These are phyloP conservation scores for Harpagifer antarcticus DNA, from an alignment of 2,797 vertebrate species.

Conservation along the genomic window DNA sequence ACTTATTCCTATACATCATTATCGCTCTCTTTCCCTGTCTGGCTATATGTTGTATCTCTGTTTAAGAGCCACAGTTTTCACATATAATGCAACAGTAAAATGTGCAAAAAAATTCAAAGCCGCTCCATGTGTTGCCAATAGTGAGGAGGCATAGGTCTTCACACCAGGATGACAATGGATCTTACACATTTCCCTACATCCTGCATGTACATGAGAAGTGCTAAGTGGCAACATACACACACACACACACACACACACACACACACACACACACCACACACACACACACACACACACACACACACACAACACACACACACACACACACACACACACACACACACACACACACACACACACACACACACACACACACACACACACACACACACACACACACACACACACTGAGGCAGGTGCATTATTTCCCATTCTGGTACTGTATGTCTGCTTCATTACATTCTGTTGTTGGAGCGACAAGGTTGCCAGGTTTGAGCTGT, in stretches of 20 bases:
- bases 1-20: constrained; percentile 41
- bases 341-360: not conserved
- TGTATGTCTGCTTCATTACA: constrained; percentile 66
- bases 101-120: constrained; percentile 37
- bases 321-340: constrained; percentile 22
- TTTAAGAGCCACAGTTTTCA: constrained; percentile 10
- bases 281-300: not conserved
- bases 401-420: constrained; percentile 39
- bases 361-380: constrained; percentile 7
- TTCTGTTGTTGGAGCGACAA: constrained; percentile 63
- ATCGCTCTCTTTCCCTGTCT: constrained; percentile 30
- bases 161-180: constrained; percentile 21
- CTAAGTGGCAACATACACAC: constrained; percentile 2
- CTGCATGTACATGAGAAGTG: constrained; percentile 14
- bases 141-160: constrained; percentile 3
- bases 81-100: constrained; percentile 18
- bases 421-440: constrained; percentile 36
- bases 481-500: constrained; percentile 69
- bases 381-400: constrained; percentile 18
- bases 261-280: constrained; percentile 23
- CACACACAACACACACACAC: not conserved
- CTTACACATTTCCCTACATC: constrained; percentile 1
- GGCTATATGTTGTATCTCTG: constrained; percentile 30
- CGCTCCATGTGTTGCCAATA: constrained; percentile 3
- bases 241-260: constrained; percentile 2